Evolutionary conservation across 2,888 invertebrate species (phyloP).

Genomic region (Pterobdella sp.): DNA sequence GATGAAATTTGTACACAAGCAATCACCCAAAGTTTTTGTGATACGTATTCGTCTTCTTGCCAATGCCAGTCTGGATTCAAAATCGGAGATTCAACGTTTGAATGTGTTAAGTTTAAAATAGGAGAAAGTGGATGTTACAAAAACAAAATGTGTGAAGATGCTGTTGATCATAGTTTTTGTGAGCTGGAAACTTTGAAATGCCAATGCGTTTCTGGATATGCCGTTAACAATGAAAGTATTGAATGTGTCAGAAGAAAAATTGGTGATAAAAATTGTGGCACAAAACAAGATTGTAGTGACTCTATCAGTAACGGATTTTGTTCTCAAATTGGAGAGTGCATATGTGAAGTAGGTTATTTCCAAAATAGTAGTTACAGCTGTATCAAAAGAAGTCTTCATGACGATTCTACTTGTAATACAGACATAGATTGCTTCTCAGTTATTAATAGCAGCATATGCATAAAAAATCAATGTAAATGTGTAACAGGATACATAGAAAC

Average conservation of each 20-base stretch:
- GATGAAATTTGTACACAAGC: constrained; percentile 25
- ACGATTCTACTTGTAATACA: neutral
- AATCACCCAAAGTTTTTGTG: constrained; percentile 29
- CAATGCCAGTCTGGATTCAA: constrained; percentile 26
- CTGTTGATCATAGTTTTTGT: constrained; percentile 9
- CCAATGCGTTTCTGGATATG: constrained; percentile 21
- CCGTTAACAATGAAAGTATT: neutral
- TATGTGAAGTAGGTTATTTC: constrained; percentile 20
- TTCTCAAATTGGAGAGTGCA: constrained; percentile 16
- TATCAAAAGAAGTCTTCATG: constrained; percentile 1
- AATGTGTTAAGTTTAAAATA: constrained; percentile 11
- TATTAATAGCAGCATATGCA: constrained; percentile 30
- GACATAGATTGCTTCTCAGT: constrained; percentile 19
- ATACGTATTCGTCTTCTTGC: constrained; percentile 25
- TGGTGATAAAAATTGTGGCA: constrained; percentile 17
- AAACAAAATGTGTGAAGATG: neutral
- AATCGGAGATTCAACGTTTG: neutral
- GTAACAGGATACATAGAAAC: constrained; percentile 27
- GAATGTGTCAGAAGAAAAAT: constrained; percentile 14
- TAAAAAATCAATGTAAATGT: constrained; percentile 29
- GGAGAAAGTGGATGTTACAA: neutral
- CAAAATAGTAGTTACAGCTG: constrained; percentile 11
- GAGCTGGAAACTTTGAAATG: neutral
- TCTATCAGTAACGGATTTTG: constrained; percentile 19
- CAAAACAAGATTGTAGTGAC: constrained; percentile 19